Base-by-base conservation (phyloP, 2,797 vertebrate genomes). In the Cheirogaleus major region DNA sequence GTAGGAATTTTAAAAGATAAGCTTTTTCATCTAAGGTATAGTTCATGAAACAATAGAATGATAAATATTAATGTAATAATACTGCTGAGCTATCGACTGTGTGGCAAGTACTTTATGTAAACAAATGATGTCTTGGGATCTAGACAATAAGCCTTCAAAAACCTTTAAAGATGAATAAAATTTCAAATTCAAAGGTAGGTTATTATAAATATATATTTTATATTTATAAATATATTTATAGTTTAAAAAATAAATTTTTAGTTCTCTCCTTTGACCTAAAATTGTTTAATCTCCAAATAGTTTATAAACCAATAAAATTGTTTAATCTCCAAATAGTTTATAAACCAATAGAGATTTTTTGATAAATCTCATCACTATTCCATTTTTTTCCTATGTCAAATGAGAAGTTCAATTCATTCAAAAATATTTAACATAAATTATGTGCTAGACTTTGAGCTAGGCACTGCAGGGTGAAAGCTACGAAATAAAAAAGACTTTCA, bases 121-220 rank as follows among this genome's bases (percentile, higher is more conserved):
- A 70, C 38, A 86, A 86, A 67, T 55, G 12, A 20, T 52, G 25
- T 35, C 89, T 85, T 75, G 63, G 30, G 14, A 48, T 35, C 18
- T 91, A 55, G 23, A 45, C 35, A 79, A 84, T 72, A 89, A 91
- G 48, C 50, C 43, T 73, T 81, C 75, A 67, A 4, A 35, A 65
- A 55, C 78, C 13, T 82, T 80, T 78, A 93, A 76, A 72, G 17
- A 35, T 82, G n/a, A 91, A 84, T 79, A 65, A 91, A 72, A 82
- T 67, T 52, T 78, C 30, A 81, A 80, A 85, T 81, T 35, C 10
- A 43, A 63, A 59, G 38, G 35, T 41, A 83, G 48, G n/a, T n/a
- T 45, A n/a, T 48, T 91, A 1, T 70, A 78, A 87, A 81, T 82
- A 65, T 41, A 88, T 35, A 88, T 43, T 17, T 32, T 65, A 35